These are phyloP conservation scores for Aporophyla nigra DNA, from an alignment of 2,888 invertebrate genomes.

Conservation along the genomic window DNA sequence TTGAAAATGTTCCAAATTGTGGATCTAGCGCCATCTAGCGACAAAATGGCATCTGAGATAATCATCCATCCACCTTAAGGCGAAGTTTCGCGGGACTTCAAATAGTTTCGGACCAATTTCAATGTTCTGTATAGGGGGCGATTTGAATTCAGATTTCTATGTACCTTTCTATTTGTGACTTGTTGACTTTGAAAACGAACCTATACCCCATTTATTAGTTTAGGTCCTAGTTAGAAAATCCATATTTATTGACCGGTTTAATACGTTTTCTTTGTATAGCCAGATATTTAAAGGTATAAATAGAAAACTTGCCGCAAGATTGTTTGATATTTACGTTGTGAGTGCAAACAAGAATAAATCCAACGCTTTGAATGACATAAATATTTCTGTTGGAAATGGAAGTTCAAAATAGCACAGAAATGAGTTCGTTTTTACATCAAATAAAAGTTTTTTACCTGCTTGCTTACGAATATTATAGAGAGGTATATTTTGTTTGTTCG, in stretches of 20 bases:
- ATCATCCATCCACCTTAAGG: no score
- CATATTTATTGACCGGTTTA: conserved; percentile 27
- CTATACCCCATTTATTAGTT: conserved; percentile 40
- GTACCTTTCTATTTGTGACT: conserved; percentile 39
- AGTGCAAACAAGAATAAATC: conserved; percentile 30
- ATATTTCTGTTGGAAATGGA: neutral
- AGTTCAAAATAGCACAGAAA: neutral
- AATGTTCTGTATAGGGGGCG: conserved; percentile 39
- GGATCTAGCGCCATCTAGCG: no score
- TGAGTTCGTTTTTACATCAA: neutral
- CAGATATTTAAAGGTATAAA: conserved; percentile 22
- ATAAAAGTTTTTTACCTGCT: no score
- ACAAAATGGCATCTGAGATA: no score
- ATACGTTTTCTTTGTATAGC: conserved; percentile 25
- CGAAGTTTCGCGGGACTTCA: conserved; percentile 64
- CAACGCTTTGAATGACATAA: neutral
- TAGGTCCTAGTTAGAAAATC: conserved; percentile 32
- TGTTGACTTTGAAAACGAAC: conserved; percentile 51
- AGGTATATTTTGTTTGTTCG: no score
- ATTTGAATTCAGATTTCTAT: conserved; percentile 59
- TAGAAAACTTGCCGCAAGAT: conserved; percentile 1
- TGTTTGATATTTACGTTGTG: conserved; percentile 29
- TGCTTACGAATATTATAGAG: no score
- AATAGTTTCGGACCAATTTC: conserved; percentile 63
- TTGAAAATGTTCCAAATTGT: no score